These are phyloP conservation scores for Acanthiza pusilla DNA, from an alignment of 2,797 vertebrate genomes.

Conservation along the genomic window DNA sequence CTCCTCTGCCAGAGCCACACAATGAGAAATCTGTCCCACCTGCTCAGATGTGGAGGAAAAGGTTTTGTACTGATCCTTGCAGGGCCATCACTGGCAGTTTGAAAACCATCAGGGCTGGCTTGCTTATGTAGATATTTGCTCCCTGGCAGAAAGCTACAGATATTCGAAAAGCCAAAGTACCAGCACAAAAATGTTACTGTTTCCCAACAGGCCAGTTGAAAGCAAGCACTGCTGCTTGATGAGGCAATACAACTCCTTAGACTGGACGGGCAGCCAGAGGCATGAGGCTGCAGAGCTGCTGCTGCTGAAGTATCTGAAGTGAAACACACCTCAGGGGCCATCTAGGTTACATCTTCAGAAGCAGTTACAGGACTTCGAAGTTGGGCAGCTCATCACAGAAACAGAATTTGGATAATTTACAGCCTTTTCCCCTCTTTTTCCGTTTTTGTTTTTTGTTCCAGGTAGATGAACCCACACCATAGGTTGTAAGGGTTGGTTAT, in stretches of 20 bases:
- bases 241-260: background rate
- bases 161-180: background rate
- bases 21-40: background rate
- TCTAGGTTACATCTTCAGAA: background rate
- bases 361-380: background rate
- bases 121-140: background rate
- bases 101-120: background rate
- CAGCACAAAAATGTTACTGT: background rate
- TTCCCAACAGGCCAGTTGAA: background rate
- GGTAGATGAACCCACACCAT: background rate
- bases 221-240: background rate
- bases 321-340: background rate
- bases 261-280: background rate
- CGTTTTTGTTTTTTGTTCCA: background rate
- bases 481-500: background rate
- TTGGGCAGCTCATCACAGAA: background rate
- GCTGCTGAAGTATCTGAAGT: background rate
- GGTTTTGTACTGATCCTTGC: background rate
- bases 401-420: background rate
- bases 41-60: background rate
- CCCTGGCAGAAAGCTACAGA: background rate
- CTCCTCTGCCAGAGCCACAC: background rate
- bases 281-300: background rate
- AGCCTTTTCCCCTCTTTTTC: fast-evolving
- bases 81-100: background rate